Conservation (phyloP, 1,140 invertebrate species). For the Helicoverpa armigera region DNA sequence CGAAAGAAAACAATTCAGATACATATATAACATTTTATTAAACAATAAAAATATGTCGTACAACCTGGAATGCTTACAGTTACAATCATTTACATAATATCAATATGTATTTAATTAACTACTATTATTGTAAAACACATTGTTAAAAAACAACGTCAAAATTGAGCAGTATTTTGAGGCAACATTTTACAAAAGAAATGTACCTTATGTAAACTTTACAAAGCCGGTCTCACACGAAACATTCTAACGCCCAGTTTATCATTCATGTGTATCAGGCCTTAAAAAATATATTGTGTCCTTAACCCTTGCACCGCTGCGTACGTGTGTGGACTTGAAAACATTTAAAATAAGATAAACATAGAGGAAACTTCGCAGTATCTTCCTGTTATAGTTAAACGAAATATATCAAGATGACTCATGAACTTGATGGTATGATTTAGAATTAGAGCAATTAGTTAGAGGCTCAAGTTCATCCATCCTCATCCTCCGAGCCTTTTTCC, state of each 20-base stretch:
- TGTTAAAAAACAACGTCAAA: neutral
- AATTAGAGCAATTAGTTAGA: too few relatives aligned
- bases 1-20: slow-evolving; percentile 9
- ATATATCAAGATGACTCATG: too few relatives aligned
- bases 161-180: slow-evolving; percentile 19
- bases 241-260: neutral
- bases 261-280: neutral
- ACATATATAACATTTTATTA: slow-evolving; percentile 42
- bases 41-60: slow-evolving; percentile 11
- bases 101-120: slow-evolving; percentile 83
- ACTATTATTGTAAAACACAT: neutral
- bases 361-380: neutral
- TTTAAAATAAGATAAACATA: neutral
- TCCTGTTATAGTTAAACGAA: neutral
- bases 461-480: too few relatives aligned
- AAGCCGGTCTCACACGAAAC: neutral
- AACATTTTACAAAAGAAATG: neutral
- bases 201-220: too few relatives aligned
- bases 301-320: slow-evolving; percentile 18
- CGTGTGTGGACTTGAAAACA: neutral
- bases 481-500: too few relatives aligned
- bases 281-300: neutral
- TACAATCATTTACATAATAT: slow-evolving; percentile 95
- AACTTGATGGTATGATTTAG: too few relatives aligned
- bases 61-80: slow-evolving; percentile 82